These are phyloP conservation scores for Leptinotarsa tumamoca DNA, from an alignment of 2,888 invertebrate genomes.

Conservation along the genomic window DNA sequence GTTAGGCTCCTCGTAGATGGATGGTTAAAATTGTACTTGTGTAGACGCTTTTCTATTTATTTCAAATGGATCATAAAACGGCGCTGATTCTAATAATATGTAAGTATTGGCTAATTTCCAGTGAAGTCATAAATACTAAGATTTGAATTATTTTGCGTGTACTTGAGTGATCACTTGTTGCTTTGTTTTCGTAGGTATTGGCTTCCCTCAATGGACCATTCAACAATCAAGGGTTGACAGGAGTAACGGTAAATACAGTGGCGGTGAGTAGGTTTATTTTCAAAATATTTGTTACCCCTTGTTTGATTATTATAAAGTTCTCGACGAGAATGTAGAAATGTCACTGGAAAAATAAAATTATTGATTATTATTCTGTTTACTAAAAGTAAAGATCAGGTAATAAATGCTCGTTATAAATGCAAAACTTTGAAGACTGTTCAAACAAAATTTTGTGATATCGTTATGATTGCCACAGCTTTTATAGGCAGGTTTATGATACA, in stretches of 20 bases:
- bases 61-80: conserved; percentile 6
- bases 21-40: not conserved
- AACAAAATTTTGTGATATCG: too few species aligned
- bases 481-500: too few species aligned
- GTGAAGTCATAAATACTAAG: not conserved
- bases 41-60: not conserved
- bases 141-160: not conserved
- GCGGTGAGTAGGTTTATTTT: not conserved
- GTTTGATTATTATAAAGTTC: not conserved
- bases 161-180: not conserved
- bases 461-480: too few species aligned
- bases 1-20: not conserved
- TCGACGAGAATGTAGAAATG: too few species aligned
- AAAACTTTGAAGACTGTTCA: too few species aligned
- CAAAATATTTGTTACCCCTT: not conserved
- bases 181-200: conserved; percentile 7
- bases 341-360: too few species aligned
- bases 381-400: too few species aligned
- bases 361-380: too few species aligned
- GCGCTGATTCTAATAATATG: not conserved
- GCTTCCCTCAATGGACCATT: not conserved
- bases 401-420: too few species aligned
- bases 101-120: conserved; percentile 1
- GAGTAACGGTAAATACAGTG: conserved; percentile 12
- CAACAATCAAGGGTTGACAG: conserved; percentile 2